These are phyloP conservation scores for Cisticola juncidis DNA, from an alignment of 2,113 vertebrate species.

Conservation along the genomic window DNA sequence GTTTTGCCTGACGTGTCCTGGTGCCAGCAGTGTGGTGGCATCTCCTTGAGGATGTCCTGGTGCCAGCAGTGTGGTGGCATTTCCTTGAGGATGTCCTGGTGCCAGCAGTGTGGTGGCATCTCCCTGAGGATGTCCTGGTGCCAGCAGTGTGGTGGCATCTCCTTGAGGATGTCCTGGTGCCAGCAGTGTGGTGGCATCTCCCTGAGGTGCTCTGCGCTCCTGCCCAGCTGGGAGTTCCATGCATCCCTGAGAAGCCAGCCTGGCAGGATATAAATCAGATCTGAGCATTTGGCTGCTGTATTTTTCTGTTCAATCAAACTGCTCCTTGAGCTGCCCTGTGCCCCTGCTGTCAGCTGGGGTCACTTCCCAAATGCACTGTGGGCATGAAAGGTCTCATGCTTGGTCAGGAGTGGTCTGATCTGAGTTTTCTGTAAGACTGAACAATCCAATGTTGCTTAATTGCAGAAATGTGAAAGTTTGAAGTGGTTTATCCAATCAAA, in stretches of 20 bases:
- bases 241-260: neutral
- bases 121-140: neutral
- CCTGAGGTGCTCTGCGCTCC: fast-evolving
- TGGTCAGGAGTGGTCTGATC: neutral
- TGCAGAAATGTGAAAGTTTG: neutral
- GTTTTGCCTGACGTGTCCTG: neutral
- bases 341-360: neutral
- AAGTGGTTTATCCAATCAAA: neutral
- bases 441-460: neutral
- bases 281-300: neutral
- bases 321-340: neutral
- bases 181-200: neutral
- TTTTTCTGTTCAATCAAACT: neutral
- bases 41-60: too few relatives aligned
- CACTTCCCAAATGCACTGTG: neutral
- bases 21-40: neutral
- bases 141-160: neutral
- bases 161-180: neutral
- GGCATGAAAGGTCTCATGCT: neutral
- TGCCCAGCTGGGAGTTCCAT: neutral
- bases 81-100: too few relatives aligned
- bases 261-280: neutral
- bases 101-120: neutral
- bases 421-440: neutral
- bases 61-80: neutral